Evolutionary conservation across 2,888 invertebrate genomes (phyloP).

Genomic region (Clunio marinus): DNA sequence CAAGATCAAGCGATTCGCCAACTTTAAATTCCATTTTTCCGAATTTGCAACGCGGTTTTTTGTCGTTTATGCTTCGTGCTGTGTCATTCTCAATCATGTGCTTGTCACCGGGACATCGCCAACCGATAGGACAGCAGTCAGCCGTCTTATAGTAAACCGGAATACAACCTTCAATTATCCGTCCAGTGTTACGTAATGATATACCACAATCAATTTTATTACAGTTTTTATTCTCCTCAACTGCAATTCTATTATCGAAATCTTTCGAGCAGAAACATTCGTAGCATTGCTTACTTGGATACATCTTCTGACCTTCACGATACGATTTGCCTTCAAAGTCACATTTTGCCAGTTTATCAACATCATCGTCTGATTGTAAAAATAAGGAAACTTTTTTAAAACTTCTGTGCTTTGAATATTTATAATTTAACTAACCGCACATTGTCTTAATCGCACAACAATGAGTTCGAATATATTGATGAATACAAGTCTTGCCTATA

Average conservation of each 20-base stretch:
- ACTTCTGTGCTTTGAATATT: background rate
- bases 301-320: slow-evolving; percentile 42
- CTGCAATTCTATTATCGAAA: slow-evolving; percentile 37
- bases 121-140: slow-evolving; percentile 42
- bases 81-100: background rate
- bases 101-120: slow-evolving; percentile 41
- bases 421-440: slow-evolving; percentile 19
- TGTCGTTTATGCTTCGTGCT: background rate
- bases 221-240: slow-evolving; percentile 41
- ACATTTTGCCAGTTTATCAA: slow-evolving; percentile 40
- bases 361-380: slow-evolving; percentile 1
- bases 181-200: slow-evolving; percentile 41
- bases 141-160: slow-evolving; percentile 42
- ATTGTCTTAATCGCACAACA: slow-evolving; percentile 20
- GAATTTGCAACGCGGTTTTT: slow-evolving; percentile 48
- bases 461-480: slow-evolving; percentile 7
- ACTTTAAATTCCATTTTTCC: slow-evolving; percentile 52
- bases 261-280: slow-evolving; percentile 39
- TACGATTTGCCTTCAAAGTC: slow-evolving; percentile 41
- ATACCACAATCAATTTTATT: slow-evolving; percentile 41
- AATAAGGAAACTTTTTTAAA: slow-evolving; percentile 2
- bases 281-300: slow-evolving; percentile 39
- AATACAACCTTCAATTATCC: slow-evolving; percentile 41
- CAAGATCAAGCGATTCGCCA: slow-evolving; percentile 52
- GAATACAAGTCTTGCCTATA: slow-evolving; percentile 1